Conservation (phyloP, 2,113 vertebrate species). For the Herpetotheres cachinnans region DNA sequence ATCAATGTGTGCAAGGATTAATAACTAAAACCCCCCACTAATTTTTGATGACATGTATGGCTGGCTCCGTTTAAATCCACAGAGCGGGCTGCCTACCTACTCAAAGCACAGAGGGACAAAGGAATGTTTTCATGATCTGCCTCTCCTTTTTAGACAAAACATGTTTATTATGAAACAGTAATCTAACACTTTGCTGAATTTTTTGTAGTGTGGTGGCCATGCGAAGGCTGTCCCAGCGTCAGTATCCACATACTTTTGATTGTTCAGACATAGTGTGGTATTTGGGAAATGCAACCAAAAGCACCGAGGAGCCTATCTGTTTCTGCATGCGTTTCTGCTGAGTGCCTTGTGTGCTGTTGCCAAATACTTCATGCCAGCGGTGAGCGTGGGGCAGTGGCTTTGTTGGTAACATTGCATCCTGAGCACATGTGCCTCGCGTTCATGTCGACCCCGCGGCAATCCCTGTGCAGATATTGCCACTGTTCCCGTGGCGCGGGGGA, state of each 20-base stretch:
- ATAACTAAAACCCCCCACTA: neutral
- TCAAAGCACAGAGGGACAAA: neutral
- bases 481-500: fast-evolving
- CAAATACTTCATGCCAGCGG: fast-evolving
- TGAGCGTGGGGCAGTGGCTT: neutral
- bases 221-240: neutral
- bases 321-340: neutral
- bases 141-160: neutral
- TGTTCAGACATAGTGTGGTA: neutral
- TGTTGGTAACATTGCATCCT: fast-evolving
- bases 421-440: fast-evolving
- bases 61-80: neutral
- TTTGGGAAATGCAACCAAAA: neutral
- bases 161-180: neutral
- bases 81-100: neutral
- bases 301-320: fast-evolving
- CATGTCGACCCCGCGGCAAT: fast-evolving
- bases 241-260: neutral
- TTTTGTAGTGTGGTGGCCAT: neutral
- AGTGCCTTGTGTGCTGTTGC: neutral
- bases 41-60: neutral
- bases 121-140: neutral
- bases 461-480: fast-evolving
- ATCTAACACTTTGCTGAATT: neutral
- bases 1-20: fast-evolving